phyloP scores from a whole-genome alignment of 2,113 vertebrate genomes.

The Rhipidura dahli region DNA sequence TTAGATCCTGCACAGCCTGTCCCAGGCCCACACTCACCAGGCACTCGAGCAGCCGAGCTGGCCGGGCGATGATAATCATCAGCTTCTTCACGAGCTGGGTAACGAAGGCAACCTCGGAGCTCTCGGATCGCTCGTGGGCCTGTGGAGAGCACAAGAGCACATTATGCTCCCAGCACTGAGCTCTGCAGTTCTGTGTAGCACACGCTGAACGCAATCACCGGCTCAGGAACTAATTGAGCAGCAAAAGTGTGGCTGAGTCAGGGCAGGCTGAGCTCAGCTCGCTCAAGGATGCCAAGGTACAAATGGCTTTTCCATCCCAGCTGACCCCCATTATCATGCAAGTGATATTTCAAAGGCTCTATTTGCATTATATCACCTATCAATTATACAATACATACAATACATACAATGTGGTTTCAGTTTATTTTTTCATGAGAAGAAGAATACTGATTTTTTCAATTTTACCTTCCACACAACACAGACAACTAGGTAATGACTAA shows the following conservation, averaged over 20 bases:
- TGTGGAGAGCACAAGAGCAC: slow-evolving; percentile 46
- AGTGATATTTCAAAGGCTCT: neutral
- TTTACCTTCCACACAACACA: neutral
- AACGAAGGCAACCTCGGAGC: slow-evolving; percentile 92
- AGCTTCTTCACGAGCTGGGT: slow-evolving; percentile 91
- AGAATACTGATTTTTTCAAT: neutral
- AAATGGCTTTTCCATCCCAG: neutral
- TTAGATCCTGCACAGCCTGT: neutral
- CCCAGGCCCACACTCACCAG: slow-evolving; percentile 79
- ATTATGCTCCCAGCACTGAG: neutral
- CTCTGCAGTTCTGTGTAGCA: neutral
- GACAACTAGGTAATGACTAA: neutral
- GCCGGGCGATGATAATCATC: slow-evolving; percentile 95
- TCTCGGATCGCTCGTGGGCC: slow-evolving; percentile 95
- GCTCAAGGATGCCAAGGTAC: neutral
- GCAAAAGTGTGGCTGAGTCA: neutral
- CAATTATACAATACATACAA: too few relatives aligned
- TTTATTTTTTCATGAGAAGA: neutral
- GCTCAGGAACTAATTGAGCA: neutral
- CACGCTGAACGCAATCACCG: neutral
- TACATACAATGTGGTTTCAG: neutral
- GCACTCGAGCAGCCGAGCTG: slow-evolving; percentile 93
- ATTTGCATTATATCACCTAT: neutral
- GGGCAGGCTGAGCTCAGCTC: neutral
- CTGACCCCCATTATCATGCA: neutral